Conservation (phyloP, 2,113 vertebrate genomes). For the Pygoscelis adeliae region DNA sequence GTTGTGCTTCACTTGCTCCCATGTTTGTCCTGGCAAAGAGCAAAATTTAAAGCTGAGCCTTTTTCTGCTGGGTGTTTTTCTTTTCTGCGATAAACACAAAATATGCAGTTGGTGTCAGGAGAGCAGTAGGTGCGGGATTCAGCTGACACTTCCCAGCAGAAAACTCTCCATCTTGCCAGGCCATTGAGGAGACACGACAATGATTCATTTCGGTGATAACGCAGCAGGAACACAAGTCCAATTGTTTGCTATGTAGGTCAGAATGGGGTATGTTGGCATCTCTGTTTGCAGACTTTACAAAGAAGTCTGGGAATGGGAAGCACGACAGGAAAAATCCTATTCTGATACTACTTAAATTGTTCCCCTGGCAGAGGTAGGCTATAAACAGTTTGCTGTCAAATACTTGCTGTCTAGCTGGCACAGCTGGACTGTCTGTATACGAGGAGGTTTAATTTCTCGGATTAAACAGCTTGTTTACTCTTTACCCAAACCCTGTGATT, state of each 20-base stretch:
- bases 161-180: neutral
- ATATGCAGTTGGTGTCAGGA: neutral
- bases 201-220: constrained; percentile 2
- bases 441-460: neutral
- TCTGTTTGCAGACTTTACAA: constrained; percentile 38
- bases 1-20: neutral
- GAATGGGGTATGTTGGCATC: constrained; percentile 36
- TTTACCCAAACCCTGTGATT: neutral
- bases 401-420: neutral
- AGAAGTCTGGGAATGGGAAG: constrained; percentile 44
- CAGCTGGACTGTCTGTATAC: neutral
- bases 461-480: neutral
- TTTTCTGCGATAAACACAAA: neutral
- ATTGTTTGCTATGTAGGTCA: constrained; percentile 50
- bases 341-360: neutral
- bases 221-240: neutral
- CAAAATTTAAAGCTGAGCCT: neutral
- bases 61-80: constrained; percentile 32
- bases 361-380: neutral
- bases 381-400: constrained; percentile 1
- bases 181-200: neutral
- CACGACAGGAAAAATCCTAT: neutral
- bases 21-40: constrained; percentile 57
- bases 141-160: neutral
- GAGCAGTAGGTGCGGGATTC: constrained; percentile 11